Evolutionary conservation across 2,797 vertebrate species (phyloP).

Genomic region (Pangasius djambal): DNA sequence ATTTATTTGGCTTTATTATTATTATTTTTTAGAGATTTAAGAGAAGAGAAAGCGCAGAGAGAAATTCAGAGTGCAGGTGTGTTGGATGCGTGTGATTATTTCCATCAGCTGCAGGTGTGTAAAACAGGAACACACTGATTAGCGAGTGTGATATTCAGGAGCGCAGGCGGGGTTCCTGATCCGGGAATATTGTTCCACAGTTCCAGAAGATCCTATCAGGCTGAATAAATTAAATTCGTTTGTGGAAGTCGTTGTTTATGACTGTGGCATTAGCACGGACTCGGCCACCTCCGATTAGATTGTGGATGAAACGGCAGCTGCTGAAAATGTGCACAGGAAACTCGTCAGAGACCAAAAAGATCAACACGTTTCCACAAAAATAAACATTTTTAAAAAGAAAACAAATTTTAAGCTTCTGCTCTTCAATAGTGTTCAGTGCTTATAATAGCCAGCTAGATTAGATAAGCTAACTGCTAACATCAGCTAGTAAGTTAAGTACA

Average conservation of each 20-base stretch:
- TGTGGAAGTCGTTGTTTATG: neutral
- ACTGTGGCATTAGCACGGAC: too few species aligned
- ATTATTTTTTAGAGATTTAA: too few species aligned
- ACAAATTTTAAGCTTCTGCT: too few species aligned
- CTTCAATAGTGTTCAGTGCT: neutral
- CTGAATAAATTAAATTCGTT: neutral
- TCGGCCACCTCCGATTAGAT: too few species aligned
- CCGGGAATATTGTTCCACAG: neutral
- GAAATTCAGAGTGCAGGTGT: neutral
- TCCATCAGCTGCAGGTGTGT: neutral
- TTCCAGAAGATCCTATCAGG: neutral
- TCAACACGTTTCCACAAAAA: too few species aligned
- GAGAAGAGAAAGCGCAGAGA: neutral
- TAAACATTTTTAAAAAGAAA: too few species aligned
- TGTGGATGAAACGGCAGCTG: too few species aligned
- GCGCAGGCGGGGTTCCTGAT: neutral
- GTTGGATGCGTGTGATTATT: neutral
- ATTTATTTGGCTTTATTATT: too few species aligned
- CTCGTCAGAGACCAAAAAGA: neutral
- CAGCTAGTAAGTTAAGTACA: neutral
- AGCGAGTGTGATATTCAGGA: neutral
- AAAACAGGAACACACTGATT: neutral
- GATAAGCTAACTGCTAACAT: neutral
- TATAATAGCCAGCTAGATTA: neutral
- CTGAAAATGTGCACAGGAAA: neutral